phyloP scores from a whole-genome alignment of 1,140 invertebrate genomes.

The Pachypsylla venusta region DNA sequence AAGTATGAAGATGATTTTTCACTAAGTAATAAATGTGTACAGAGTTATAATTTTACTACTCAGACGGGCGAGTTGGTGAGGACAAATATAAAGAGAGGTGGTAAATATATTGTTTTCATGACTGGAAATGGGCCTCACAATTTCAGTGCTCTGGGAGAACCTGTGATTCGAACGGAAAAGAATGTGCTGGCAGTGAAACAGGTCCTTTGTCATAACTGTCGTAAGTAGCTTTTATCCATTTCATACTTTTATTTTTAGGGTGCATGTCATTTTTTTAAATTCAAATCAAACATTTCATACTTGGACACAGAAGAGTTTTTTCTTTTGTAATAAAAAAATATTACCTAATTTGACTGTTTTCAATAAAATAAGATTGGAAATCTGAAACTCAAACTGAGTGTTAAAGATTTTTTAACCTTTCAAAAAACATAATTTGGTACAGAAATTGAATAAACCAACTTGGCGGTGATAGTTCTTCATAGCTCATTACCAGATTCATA shows the following conservation, averaged over 20 bases:
- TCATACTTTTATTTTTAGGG: slow-evolving; percentile 7
- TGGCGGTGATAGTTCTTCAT: too few relatives aligned
- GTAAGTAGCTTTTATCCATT: slow-evolving; percentile 24
- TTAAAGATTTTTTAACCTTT: too few relatives aligned
- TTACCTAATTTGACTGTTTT: too few relatives aligned
- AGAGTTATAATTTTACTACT: slow-evolving; percentile 20
- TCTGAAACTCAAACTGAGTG: too few relatives aligned
- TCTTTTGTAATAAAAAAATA: too few relatives aligned
- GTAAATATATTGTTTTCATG: slow-evolving; percentile 48
- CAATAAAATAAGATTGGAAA: too few relatives aligned
- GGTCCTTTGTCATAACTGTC: slow-evolving; percentile 28
- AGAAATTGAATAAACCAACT: too few relatives aligned
- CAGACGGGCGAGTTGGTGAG: slow-evolving; percentile 24
- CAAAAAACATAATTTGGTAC: too few relatives aligned
- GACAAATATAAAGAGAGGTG: slow-evolving; percentile 43
- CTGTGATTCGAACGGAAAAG: slow-evolving; percentile 30
- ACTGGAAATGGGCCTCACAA: slow-evolving; percentile 45
- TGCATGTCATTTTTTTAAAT: too few relatives aligned
- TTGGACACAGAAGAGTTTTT: too few relatives aligned
- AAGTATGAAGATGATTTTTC: slow-evolving; percentile 22
- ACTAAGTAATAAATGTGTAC: slow-evolving; percentile 16
- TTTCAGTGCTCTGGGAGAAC: slow-evolving; percentile 45
- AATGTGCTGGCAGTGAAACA: slow-evolving; percentile 25
- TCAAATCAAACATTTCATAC: too few relatives aligned
- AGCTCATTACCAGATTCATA: too few relatives aligned